phyloP scores from a whole-genome alignment of 2,797 vertebrate genomes.

The Microctenopoma steveboyesi region DNA sequence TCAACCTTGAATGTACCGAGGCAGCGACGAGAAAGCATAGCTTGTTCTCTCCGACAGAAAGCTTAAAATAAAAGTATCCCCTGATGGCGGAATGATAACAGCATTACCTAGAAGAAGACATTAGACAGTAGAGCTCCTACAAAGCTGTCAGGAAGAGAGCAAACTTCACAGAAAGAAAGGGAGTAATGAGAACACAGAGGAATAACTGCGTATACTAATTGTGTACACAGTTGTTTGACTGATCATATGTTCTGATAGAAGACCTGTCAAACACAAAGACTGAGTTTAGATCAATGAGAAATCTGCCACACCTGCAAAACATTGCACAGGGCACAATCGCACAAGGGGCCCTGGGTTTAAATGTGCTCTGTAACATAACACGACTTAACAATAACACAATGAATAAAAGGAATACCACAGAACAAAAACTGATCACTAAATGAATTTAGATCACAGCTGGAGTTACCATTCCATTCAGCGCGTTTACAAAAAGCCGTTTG shows the following conservation, averaged over 20 bases:
- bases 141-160: slow-evolving; percentile 19
- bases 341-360: neutral
- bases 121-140: slow-evolving; percentile 17
- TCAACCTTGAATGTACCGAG: slow-evolving; percentile 52
- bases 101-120: slow-evolving; percentile 23
- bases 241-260: neutral
- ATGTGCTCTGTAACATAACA: neutral
- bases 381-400: neutral
- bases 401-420: neutral
- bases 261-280: slow-evolving; percentile 15
- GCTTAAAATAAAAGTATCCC: slow-evolving; percentile 56
- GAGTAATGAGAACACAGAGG: neutral
- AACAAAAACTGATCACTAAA: neutral
- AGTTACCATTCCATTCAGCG: too few relatives aligned
- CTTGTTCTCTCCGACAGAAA: slow-evolving; percentile 50
- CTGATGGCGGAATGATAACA: slow-evolving; percentile 18
- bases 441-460: too few relatives aligned
- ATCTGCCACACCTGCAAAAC: slow-evolving; percentile 44
- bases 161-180: slow-evolving; percentile 1
- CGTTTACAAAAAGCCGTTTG: neutral
- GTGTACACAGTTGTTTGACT: neutral
- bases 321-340: neutral
- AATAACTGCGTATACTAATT: slow-evolving; percentile 1
- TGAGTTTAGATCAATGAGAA: slow-evolving; percentile 29
- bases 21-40: slow-evolving; percentile 34